Evolutionary conservation across 2,113 vertebrate genomes (phyloP).

Genomic region (Pachycephala philippinensis): DNA sequence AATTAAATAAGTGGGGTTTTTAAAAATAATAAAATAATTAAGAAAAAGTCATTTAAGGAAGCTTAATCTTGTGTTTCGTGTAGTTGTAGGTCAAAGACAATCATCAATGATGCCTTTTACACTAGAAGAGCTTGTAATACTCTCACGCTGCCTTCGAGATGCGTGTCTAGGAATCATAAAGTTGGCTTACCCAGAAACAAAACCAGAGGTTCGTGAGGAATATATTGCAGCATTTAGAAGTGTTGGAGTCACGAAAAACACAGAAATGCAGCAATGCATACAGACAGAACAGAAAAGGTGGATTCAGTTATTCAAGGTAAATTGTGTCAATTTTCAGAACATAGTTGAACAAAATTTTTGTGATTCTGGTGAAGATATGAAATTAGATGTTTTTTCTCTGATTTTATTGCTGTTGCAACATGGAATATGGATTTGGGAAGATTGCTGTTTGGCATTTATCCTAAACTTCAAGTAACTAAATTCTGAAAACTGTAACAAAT

Average conservation of each 20-base stretch:
- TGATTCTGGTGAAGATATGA: background rate
- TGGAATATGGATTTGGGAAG: background rate
- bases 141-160: slow-evolving; percentile 93
- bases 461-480: background rate
- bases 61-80: background rate
- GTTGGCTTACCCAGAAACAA: slow-evolving; percentile 93
- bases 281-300: slow-evolving; percentile 92
- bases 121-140: slow-evolving; percentile 84
- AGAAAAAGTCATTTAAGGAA: background rate
- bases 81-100: slow-evolving; percentile 82
- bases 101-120: slow-evolving; percentile 98
- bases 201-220: slow-evolving; percentile 90
- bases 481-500: background rate
- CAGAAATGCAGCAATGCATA: slow-evolving; percentile 86
- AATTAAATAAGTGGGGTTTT: background rate
- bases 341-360: background rate
- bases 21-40: background rate
- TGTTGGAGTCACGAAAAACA: slow-evolving; percentile 86
- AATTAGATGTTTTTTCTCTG: background rate
- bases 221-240: slow-evolving; percentile 91
- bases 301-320: slow-evolving; percentile 97
- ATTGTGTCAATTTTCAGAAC: background rate
- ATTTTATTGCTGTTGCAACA: background rate
- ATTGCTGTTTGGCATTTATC: background rate
- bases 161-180: slow-evolving; percentile 97